These are phyloP conservation scores for Orius insidiosus DNA, from an alignment of 1,140 invertebrate species.

Conservation along the genomic window DNA sequence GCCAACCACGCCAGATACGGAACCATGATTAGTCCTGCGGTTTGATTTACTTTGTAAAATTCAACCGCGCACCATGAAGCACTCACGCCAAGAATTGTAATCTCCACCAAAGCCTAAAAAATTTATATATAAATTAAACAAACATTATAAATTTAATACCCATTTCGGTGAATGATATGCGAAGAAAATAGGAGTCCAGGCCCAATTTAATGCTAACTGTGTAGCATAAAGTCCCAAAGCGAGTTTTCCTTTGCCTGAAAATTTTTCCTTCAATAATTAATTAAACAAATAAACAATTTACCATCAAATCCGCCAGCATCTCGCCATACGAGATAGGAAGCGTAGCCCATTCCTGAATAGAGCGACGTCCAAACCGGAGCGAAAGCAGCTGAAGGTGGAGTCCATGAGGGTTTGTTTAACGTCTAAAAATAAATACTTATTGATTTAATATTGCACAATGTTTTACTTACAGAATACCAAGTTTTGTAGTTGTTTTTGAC, in stretches of 20 bases:
- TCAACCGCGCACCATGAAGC: constrained; percentile 40
- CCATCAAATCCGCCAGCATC: constrained; percentile 55
- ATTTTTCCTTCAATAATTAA: background rate
- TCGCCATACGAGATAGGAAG: constrained; percentile 62
- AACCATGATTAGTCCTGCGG: constrained; percentile 49
- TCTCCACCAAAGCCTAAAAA: constrained; percentile 53
- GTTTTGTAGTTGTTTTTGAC: constrained; percentile 32
- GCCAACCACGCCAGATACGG: constrained; percentile 67
- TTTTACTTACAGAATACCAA: constrained; percentile 36
- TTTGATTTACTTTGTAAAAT: constrained; percentile 48
- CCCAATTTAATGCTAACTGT: constrained; percentile 67
- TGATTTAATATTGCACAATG: too few species aligned
- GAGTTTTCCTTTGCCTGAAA: constrained; percentile 27
- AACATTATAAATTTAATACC: too few species aligned
- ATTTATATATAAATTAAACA: too few species aligned
- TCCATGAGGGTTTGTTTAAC: constrained; percentile 58
- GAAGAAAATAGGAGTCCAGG: constrained; percentile 78
- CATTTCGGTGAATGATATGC: constrained; percentile 49
- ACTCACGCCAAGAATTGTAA: constrained; percentile 38
- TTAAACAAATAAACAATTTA: constrained; percentile 21
- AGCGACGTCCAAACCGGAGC: constrained; percentile 63
- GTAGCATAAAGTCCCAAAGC: constrained; percentile 55
- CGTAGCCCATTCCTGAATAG: constrained; percentile 70
- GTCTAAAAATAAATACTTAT: constrained; percentile 25
- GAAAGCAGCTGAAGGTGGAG: constrained; percentile 65